Evolutionary conservation across 2,113 vertebrate species (phyloP).

Genomic region (Empidonax alnorum): DNA sequence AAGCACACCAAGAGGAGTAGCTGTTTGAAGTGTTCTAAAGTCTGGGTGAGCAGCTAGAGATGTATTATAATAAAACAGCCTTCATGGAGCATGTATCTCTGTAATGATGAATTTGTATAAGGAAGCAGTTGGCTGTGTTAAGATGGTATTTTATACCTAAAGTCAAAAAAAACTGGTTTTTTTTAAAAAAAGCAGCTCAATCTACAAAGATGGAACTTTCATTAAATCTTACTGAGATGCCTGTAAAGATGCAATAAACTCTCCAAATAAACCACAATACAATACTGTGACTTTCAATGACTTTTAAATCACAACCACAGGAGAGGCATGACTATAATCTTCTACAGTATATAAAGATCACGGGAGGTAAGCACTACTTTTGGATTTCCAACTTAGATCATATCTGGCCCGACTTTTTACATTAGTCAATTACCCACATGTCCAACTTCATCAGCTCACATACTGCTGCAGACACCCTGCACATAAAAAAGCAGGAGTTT

Average conservation of each 20-base stretch:
- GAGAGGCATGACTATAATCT: neutral
- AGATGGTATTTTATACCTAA: neutral
- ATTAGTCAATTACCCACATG: neutral
- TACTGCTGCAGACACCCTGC: neutral
- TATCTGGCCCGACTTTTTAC: neutral
- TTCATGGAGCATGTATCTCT: neutral
- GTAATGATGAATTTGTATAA: neutral
- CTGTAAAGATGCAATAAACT: neutral
- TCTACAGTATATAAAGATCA: neutral
- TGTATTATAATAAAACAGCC: neutral
- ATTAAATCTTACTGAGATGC: neutral
- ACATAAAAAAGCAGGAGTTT: neutral
- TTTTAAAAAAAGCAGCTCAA: neutral
- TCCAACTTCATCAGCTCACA: neutral
- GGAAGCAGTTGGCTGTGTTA: neutral
- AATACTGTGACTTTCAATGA: neutral
- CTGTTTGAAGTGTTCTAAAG: neutral
- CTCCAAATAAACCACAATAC: neutral
- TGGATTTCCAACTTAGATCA: neutral
- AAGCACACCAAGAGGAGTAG: neutral
- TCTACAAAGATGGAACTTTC: neutral
- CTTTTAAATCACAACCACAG: neutral
- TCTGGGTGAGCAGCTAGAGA: neutral
- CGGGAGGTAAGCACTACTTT: neutral
- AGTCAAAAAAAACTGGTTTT: neutral